Evolutionary conservation across 2,888 invertebrate genomes (phyloP).

Genomic region (Himalopsyche japonica): DNA sequence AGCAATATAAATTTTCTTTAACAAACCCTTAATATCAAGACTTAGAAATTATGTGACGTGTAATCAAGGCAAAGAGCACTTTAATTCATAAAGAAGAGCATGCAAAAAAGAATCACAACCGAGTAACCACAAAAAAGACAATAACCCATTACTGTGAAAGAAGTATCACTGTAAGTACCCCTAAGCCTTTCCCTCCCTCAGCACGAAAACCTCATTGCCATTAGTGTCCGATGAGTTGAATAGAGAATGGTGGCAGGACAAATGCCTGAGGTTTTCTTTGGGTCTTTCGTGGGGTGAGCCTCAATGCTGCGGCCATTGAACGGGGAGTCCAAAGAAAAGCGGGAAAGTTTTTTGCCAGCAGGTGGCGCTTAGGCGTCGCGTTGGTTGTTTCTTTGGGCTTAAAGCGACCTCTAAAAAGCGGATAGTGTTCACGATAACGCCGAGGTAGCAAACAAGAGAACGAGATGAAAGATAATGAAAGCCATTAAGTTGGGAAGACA

Average conservation of each 20-base stretch:
- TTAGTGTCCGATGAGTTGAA: constrained; percentile 33
- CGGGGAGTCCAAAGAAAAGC: constrained; percentile 7
- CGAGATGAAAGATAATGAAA: constrained; percentile 40
- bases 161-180: constrained; percentile 5
- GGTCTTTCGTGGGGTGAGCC: background rate
- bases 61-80: constrained; percentile 3
- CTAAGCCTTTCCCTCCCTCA: constrained; percentile 9
- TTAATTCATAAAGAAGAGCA: background rate
- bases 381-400: constrained; percentile 12
- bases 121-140: constrained; percentile 19
- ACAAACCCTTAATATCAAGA: background rate
- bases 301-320: background rate
- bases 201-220: constrained; percentile 30
- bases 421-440: constrained; percentile 37
- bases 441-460: constrained; percentile 36
- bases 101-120: constrained; percentile 6
- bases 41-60: background rate
- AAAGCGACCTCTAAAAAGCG: constrained; percentile 22
- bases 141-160: constrained; percentile 32
- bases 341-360: constrained; percentile 13
- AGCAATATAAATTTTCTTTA: background rate
- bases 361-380: constrained; percentile 14
- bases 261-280: constrained; percentile 18
- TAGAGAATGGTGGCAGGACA: constrained; percentile 22
- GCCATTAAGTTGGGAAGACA: constrained; percentile 36